phyloP scores from a whole-genome alignment of 1,140 invertebrate species.

The Bombus fervidus region DNA sequence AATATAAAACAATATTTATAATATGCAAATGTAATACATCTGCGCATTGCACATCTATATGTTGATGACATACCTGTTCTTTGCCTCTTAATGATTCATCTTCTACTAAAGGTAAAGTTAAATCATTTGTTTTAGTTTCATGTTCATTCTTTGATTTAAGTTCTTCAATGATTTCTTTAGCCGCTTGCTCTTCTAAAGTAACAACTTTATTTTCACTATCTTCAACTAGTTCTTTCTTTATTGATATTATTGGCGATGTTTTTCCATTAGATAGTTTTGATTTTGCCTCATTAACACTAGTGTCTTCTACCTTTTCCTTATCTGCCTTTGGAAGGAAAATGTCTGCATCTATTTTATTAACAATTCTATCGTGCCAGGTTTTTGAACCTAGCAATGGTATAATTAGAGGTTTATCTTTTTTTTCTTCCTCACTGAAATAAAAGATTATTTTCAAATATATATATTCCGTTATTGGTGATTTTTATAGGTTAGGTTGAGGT shows the following conservation, averaged over 20 bases:
- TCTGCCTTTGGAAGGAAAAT: slow-evolving; percentile 71
- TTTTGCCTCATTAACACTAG: slow-evolving; percentile 58
- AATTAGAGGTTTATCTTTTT: slow-evolving; percentile 83
- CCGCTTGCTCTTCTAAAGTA: slow-evolving; percentile 84
- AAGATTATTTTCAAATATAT: neutral
- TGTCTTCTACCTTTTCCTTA: slow-evolving; percentile 39
- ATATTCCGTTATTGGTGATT: neutral
- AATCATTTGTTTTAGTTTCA: slow-evolving; percentile 68
- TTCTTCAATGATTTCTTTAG: slow-evolving; percentile 84
- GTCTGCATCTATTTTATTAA: slow-evolving; percentile 77
- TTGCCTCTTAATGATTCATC: slow-evolving; percentile 83
- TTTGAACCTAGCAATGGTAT: slow-evolving; percentile 84
- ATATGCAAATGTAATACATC: neutral
- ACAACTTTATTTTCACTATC: slow-evolving; percentile 63
- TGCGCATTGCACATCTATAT: neutral
- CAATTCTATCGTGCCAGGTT: slow-evolving; percentile 78
- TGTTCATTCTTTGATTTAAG: slow-evolving; percentile 76
- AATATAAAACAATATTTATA: slow-evolving; percentile 20
- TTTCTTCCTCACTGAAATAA: slow-evolving; percentile 82
- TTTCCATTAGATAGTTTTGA: slow-evolving; percentile 54
- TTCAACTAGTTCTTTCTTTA: slow-evolving; percentile 63
- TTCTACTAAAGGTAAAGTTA: slow-evolving; percentile 83
- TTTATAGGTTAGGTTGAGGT: slow-evolving; percentile 57
- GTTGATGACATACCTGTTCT: slow-evolving; percentile 79
- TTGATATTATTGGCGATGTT: neutral